Evolutionary conservation across 2,888 invertebrate genomes (phyloP), one percentile per base, ranked within the genome.

Genomic region (Polymixis flavicincta): DNA sequence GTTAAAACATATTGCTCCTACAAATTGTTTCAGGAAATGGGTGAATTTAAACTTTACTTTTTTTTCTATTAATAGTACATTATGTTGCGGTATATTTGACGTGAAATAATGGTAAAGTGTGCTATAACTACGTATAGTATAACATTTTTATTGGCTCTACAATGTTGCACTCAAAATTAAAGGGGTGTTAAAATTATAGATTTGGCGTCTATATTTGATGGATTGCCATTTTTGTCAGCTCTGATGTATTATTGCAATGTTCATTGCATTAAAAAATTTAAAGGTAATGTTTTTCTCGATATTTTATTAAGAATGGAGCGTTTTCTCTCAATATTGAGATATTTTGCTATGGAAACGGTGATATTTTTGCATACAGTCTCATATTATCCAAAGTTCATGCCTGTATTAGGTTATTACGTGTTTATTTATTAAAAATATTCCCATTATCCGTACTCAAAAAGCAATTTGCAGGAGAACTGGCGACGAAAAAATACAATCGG

Each of bases 361-460:
- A 4, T 60, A 4, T 57, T 72, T 42, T 68, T 64, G 28, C 25
- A 42, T n/a, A 54, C 54, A 54, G 1, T 48, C 9, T 25, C 22
- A 17, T n/a, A 5, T 42, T 50, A 17, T 19, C 11, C 3, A 48
- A 60, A 32, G 14, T 19, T 4, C 11, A 48, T 48, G 13, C n/a
- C 8, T 45, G n/a, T 48, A 28, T 67, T 64, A 13, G 66, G 59
- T 71, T 85, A 67, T 61, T 82, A 76, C 63, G 76, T 85, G 50
- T 28, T 85, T 32, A 85, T 64, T 82, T 82, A 82, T 82, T 85
- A 68, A 85, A 69, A 71, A 70, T 42, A 32, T 48, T 19, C 52
- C 54, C 25, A 73, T 73, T 71, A 69, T 37, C 11, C 32, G 19
- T 19, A 13, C 42, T 13, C 25, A 59, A 54, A 22, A 42, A 57